Base-by-base conservation (phyloP, 1,140 invertebrate species). In the Heliconius eleuchia region DNA sequence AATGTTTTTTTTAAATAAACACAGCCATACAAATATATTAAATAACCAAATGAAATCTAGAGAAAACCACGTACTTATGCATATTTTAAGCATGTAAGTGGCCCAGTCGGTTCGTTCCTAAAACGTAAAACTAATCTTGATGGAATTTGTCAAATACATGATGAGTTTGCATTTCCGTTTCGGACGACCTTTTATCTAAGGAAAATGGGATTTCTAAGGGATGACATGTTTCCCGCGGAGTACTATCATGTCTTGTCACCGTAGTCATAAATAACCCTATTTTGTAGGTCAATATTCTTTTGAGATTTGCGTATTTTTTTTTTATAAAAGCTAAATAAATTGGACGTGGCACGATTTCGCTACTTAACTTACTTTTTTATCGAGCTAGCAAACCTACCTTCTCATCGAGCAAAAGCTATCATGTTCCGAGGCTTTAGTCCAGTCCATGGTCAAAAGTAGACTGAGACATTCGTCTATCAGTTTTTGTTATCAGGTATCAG, bases 121-220 rank as follows among this genome's bases (percentile, higher is more conserved):
- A 23, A 66, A 66, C 23, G 60, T 27, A 66, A 8, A 66, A 30
- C 27, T 66, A 30, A 66, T 66, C 60, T 30, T 66, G 11, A 27
- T 66, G 1, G 27, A 66, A 30, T 66, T 66, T 66, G 60, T 30
- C 60, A 66, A 66, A 66, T 66, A 66, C 60, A 30, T 66, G 60
- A 66, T 30, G 60, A 66, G 27, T 13, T 66, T 66, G 60, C 60
- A 66, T 66, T 66, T 66, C 27, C 27, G 60, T 66, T 66, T 66
- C 23, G 60, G 27, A n/a, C 60, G 60, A 66, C 60, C 60, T 66
- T 66, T 66, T 66, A 66, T 66, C 60, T 27, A 3, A n/a, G 60
- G 11, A 66, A 66, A 66, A 66, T 13, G 9, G 27, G 9, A 27
- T 66, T 66, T 66, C 60, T 66, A 30, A 66, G 13, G 60, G 60